Base-by-base conservation (phyloP, 2,888 invertebrate species). In the Diaprepes abbreviatus region DNA sequence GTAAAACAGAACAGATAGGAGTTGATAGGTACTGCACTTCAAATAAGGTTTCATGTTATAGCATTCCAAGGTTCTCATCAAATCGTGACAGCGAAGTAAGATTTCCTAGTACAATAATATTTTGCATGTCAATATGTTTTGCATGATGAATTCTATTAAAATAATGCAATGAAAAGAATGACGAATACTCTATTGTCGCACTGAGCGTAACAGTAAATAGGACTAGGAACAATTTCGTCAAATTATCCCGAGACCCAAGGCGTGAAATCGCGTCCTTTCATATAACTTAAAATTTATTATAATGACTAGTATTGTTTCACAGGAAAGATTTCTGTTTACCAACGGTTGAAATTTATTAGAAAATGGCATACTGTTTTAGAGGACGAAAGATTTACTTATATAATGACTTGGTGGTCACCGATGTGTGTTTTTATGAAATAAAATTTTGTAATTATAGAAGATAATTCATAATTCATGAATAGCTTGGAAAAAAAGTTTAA, bases 51-150 rank as follows among this genome's bases (percentile, higher is more conserved):
- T 38, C 52, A 52, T 63, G 50, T 54, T n/a, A 31, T 60, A 48
- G 38, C 43, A 63, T 36, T 63, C 38, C 63, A 63, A 63, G 63
- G 63, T 63, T 50, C 28, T 43, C 65, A 57, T 58, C 55, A 57
- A 65, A 35, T 65, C 65, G 65, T 65, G 65, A 65, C 38, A 48
- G 45, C 40, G 24, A 24, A 54, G 19, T 50, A 63, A 57, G 57
- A 63, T 62, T 71, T 66, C 64, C 66, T 50, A 35, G 65, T 62
- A 69, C 35, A 60, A 52, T 16, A 62, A 64, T 71, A 70, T 74
- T 69, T 78, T 75, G 79, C 80, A 78, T 80, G 79, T 75, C 76
- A 68, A 69, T 73, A 71, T 71, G 73, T 74, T 73, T 76, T 77
- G 80, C 79, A 79, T 79, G 80, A 79, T 73, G 79, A 74, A 75